These are phyloP conservation scores for Neogobius melanostomus DNA, from an alignment of 2,113 vertebrate species.

Conservation along the genomic window DNA sequence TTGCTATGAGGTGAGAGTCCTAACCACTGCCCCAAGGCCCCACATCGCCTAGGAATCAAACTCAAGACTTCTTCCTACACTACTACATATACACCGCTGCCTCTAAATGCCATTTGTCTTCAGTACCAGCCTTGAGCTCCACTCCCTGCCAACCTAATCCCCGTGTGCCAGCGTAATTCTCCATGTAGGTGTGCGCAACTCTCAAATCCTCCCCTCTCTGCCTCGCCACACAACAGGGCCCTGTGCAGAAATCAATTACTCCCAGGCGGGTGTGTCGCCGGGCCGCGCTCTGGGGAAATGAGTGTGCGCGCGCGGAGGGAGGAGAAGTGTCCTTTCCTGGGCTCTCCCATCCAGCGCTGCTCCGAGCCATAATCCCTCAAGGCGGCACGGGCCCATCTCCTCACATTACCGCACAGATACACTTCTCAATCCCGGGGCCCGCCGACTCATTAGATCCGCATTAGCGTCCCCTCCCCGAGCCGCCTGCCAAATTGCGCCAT, in stretches of 20 bases:
- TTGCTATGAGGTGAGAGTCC: no score
- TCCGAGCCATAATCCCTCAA: conserved; percentile 62
- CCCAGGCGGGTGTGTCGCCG: conserved; percentile 46
- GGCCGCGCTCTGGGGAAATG: conserved; percentile 48
- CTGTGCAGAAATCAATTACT: conserved; percentile 66
- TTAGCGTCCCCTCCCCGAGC: conserved; percentile 55
- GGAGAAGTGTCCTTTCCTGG: conserved; percentile 41
- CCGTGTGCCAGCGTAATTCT: conserved; percentile 36
- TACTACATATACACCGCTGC: no score
- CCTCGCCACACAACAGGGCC: conserved; percentile 25
- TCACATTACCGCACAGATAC: conserved; percentile 56
- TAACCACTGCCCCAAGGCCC: no score
- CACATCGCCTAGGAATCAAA: no score
- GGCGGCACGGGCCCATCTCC: conserved; percentile 53
- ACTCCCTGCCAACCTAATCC: conserved; percentile 19
- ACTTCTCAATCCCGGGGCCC: conserved; percentile 56
- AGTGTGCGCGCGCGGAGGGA: conserved; percentile 45
- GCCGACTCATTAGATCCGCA: conserved; percentile 66
- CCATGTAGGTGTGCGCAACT: conserved; percentile 22
- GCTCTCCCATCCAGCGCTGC: conserved; percentile 52
- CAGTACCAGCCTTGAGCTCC: conserved; percentile 10
- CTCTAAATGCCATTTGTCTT: not conserved
- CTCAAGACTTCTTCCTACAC: no score
- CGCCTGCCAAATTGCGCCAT: conserved; percentile 56
- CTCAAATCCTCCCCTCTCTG: conserved; percentile 24